Evolutionary conservation across 2,113 vertebrate genomes (phyloP), one percentile per base, ranked within the genome.

Genomic region (Benitochromis conjunctus): DNA sequence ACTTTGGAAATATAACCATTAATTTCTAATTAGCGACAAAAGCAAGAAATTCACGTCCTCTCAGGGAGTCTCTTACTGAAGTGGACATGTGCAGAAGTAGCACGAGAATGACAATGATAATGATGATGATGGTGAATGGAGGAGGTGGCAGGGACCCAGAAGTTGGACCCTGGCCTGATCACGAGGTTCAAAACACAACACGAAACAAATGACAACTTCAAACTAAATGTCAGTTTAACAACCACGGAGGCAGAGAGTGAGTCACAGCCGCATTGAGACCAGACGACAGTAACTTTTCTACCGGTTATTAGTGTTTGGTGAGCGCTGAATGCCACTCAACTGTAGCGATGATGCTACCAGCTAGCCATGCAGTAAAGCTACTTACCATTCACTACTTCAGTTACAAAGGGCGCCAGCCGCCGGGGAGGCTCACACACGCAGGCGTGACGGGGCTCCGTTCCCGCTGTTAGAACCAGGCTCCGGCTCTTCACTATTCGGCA

Each of bases 381-480:
- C 93, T 94, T 62, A 95, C 94, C 92, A 81, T 79, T 66, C 88
- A 89, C 88, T 82, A 88, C 86, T 83, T 60, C 19, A 46, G 77
- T 81, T 53, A 84, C 88, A 89, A 83, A 92, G 83, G 66, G 90
- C 87, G 83, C 89, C 82, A 57, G 86, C 36, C 14, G 57, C 82
- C 66, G 4, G 58, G 21, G 21, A 51, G 53, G 13, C 64, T 21
- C 64, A 24, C n/a, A 3, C 11, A 9, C 7, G 2, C 19, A 34
- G 56, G 43, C 4, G 76, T 18, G 60, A 38, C 83, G 18, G 21
- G 1, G 12, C 57, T 81, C n/a, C 16, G 24, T 9, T 3, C 14
- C 9, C 36, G 34, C 64, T 7, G 66, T 46, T 13, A 29, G 1
- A 36, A 9, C n/a, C 66, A 4, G 64, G 7, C 51, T 66, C 55